Evolutionary conservation across 2,888 invertebrate species (phyloP), one percentile per base, ranked within the genome.

Genomic region (Meiosimyza decipiens): DNA sequence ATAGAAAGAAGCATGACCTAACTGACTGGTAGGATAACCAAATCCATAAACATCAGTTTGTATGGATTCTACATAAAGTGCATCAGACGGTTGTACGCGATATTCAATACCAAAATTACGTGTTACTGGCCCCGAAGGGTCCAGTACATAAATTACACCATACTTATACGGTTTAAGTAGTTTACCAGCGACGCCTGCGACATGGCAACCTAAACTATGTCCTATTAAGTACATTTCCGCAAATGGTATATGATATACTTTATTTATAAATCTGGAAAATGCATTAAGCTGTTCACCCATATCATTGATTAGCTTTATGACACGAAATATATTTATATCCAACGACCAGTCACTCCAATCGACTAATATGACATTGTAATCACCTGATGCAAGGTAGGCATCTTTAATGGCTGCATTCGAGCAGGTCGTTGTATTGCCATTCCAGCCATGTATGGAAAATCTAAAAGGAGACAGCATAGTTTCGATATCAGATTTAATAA

Each of bases 1-100:
- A 65, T 79, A 85, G 74, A 86, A 86, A 5, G 85, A 83, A 1
- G 84, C 81, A 28, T 80, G 79, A 1, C 83, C 86, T n/a, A 83
- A 60, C 6, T 54, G 50, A 4, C 65, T 72, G 7, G 75, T 52
- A 1, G 77, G 75, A 69, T 82, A 77, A 15, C 85, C 86, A 47
- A 85, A 73, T 0, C 76, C 54, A 12, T 77, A 79, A 0, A 79
- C 75, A 76, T 82, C 80, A 0, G 84, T 86, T 77, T 85, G 85
- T 75, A 86, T 82, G 11, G 82, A 77, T 71, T 86, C 84, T n/a
- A 86, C 86, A 50, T 80, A 79, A 4, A 49, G 22, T 0, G 84
- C 86, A 67, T 85, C 83, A 0, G 70, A 73, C 0, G 77, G 71
- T n/a, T 83, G 80, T 6, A 86, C 71, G 47, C 83, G 82, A 51